Base-by-base conservation (phyloP, 1,140 invertebrate genomes). In the Ruditapes philippinarum region DNA sequence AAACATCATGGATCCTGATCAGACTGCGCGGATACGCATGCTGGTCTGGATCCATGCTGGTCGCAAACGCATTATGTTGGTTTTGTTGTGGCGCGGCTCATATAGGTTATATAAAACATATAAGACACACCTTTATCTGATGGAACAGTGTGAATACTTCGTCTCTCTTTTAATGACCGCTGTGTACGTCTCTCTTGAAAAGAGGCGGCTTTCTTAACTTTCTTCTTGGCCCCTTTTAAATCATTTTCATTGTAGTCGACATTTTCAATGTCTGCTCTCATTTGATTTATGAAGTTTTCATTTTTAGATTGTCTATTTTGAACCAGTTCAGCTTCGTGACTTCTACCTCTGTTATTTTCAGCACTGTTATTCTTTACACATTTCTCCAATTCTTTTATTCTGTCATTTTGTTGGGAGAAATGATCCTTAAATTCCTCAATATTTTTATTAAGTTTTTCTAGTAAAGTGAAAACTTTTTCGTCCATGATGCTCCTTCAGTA, bases 111-210 rank as follows among this genome's bases (percentile, higher is more conserved):
- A n/a, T n/a, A n/a, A n/a, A n/a, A n/a, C n/a, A n/a, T n/a, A n/a
- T n/a, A n/a, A n/a, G n/a, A 74, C 74, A 25, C 1, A 78, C 74
- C 74, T 78, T 78, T 78, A 38, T 78, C 74, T 3, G 74, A 78
- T 57, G 74, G 74, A 51, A 78, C 45, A 54, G 74, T 78, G 19
- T 78, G 49, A 3, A 49, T 22, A 33, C 11, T 14, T 54, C 45
- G 54, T 36, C 49, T 54, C 0, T 19, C n/a, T 22, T 28, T n/a
- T 45, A 49, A 1, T 12, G 49, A 17, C 54, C 36, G 54, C 40
- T 14, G n/a, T 33, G 28, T 12, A 78, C 49, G n/a, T 78, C 36
- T 78, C 14, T 36, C 74, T 33, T 51, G 33, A 54, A 78, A 78
- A 5, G 74, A 78, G 33, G 45, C 33, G 11, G 74, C 22, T 38